phyloP scores from a whole-genome alignment of 2,113 vertebrate genomes.

The Chascanopsetta lugubris region DNA sequence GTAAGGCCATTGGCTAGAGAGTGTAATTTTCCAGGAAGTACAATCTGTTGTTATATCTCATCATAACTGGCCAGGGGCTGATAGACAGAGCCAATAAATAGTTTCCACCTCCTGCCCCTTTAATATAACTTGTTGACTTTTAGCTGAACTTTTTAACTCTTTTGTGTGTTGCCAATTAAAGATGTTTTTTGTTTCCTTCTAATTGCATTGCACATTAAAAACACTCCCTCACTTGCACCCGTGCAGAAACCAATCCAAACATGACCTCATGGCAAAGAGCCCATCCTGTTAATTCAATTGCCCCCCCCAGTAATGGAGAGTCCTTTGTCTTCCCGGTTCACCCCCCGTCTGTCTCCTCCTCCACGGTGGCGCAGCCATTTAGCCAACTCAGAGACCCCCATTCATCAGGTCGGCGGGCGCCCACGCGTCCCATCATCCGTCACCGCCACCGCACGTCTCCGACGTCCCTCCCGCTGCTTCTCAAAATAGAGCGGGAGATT shows the following conservation, averaged over 20 bases:
- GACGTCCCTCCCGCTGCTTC: constrained; percentile 53
- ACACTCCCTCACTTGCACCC: constrained; percentile 5
- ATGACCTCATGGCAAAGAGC: constrained; percentile 50
- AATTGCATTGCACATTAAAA: too few species aligned
- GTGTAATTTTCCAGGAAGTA: too few species aligned
- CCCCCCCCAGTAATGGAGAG: constrained; percentile 41
- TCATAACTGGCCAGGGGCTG: too few species aligned
- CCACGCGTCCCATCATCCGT: constrained; percentile 57
- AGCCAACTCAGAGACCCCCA: constrained; percentile 55
- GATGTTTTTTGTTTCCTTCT: too few species aligned
- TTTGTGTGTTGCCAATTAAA: too few species aligned
- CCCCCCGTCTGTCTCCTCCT: constrained; percentile 43
- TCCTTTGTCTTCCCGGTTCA: constrained; percentile 48
- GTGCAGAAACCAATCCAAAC: constrained; percentile 27
- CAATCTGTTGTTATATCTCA: too few species aligned
- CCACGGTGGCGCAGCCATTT: constrained; percentile 51
- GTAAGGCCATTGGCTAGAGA: too few species aligned
- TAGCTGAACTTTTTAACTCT: too few species aligned
- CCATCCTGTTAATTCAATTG: constrained; percentile 54
- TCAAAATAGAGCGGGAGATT: constrained; percentile 63
- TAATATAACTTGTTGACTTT: too few species aligned
- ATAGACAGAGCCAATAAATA: too few species aligned
- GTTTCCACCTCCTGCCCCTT: too few species aligned
- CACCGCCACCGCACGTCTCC: constrained; percentile 26
- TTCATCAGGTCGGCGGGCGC: constrained; percentile 68